A percentile compares a stretch with the other conserved stretches of the same genome.
These are phyloP conservation scores for Oeneis ivallda DNA, from an alignment of 2,888 invertebrate genomes.

Conservation along the genomic window DNA sequence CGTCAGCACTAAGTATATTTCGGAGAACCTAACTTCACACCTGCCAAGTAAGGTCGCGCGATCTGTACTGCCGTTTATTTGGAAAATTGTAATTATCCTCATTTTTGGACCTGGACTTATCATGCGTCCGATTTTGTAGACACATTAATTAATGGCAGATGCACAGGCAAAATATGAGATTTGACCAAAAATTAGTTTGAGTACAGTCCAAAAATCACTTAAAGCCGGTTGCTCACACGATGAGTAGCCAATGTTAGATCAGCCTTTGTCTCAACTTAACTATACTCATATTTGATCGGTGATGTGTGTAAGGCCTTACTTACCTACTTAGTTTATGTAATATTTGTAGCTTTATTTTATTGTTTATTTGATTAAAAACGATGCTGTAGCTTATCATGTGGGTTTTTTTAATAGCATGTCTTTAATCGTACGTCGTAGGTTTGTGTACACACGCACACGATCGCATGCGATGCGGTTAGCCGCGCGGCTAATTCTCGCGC, in stretches of 20 bases:
- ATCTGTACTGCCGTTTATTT: too few species aligned
- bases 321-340: constrained; percentile 30
- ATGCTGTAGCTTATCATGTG: constrained; percentile 75
- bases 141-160: background rate
- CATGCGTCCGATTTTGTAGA: too few species aligned
- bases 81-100: too few species aligned
- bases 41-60: too few species aligned
- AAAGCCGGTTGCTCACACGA: background rate
- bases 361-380: constrained; percentile 49
- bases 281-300: background rate
- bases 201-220: background rate
- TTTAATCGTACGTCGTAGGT: constrained; percentile 43
- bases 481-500: too few species aligned
- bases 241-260: background rate
- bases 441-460: constrained; percentile 30
- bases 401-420: constrained; percentile 80
- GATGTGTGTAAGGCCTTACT: constrained; percentile 29
- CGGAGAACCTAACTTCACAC: too few species aligned
- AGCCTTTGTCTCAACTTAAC: background rate
- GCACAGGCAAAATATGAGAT: background rate
- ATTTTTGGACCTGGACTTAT: too few species aligned
- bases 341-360: constrained; percentile 44
- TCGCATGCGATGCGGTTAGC: background rate
- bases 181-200: background rate
- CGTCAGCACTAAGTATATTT: too few species aligned